Conservation (phyloP, 2,797 vertebrate genomes). For the Oophaga sylvatica region DNA sequence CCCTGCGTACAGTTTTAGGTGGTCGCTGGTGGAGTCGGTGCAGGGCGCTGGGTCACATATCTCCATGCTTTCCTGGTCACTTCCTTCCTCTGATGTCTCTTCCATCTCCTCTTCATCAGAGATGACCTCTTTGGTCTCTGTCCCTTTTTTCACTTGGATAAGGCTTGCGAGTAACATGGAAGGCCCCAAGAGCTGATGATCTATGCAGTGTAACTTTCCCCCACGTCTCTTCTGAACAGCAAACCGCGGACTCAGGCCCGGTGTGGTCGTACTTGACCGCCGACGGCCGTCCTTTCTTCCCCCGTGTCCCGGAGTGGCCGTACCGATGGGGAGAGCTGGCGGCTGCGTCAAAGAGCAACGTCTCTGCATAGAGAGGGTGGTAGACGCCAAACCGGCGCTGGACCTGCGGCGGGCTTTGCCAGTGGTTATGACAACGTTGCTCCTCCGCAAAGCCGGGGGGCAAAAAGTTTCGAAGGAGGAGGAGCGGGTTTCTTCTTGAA, state of each 20-base stretch:
- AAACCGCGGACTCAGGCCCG: constrained; percentile 77
- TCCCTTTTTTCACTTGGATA: constrained; percentile 69
- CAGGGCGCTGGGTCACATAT: not conserved
- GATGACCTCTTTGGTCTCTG: not conserved
- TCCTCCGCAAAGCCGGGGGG: constrained; percentile 58
- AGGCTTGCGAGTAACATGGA: constrained; percentile 79
- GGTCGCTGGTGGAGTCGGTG: constrained; percentile 2
- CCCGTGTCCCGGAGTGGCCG: constrained; percentile 55
- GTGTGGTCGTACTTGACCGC: constrained; percentile 84
- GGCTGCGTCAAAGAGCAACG: constrained; percentile 74
- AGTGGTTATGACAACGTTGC: constrained; percentile 72
- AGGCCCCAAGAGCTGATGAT: constrained; percentile 76
- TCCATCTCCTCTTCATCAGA: constrained; percentile 33
- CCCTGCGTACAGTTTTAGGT: constrained; percentile 49
- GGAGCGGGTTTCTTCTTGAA: constrained; percentile 74
- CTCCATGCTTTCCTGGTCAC: constrained; percentile 14
- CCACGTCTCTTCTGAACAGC: constrained; percentile 69
- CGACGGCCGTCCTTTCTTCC: constrained; percentile 67
- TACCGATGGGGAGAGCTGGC: constrained; percentile 68
- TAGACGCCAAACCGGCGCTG: constrained; percentile 80
- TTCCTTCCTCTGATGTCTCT: constrained; percentile 31
- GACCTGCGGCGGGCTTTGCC: constrained; percentile 87
- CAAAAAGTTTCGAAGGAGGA: not conserved
- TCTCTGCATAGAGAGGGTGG: constrained; percentile 73
- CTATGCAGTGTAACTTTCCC: constrained; percentile 64